These are phyloP conservation scores for Laticauda laticaudata DNA, from an alignment of 2,113 vertebrate genomes.

Conservation along the genomic window DNA sequence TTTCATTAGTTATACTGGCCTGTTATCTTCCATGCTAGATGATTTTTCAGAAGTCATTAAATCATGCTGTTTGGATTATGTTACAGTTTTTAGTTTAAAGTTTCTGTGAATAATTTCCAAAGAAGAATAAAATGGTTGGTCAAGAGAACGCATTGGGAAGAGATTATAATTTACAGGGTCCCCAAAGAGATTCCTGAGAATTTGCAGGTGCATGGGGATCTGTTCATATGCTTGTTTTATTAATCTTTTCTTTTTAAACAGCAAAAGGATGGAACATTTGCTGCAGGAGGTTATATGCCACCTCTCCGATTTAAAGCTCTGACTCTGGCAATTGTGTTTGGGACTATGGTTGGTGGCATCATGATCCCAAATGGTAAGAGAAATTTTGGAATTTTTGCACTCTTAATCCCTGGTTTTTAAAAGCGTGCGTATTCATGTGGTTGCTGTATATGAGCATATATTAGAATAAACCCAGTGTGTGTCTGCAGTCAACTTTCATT, in stretches of 20 bases:
- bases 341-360: constrained; percentile 95
- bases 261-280: constrained; percentile 97
- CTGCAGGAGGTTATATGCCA: constrained; percentile 95
- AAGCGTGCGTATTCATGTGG: neutral
- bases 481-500: neutral
- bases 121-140: neutral
- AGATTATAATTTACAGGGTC: neutral
- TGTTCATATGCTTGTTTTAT: neutral
- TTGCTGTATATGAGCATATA: neutral
- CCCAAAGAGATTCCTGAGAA: neutral
- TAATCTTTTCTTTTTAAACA: constrained; percentile 50
- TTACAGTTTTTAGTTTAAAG: fast-evolving
- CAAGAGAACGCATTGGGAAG: neutral
- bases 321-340: constrained; percentile 90
- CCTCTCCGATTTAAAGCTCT: constrained; percentile 94
- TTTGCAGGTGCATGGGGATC: neutral
- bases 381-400: neutral
- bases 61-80: neutral
- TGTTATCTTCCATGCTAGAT: neutral
- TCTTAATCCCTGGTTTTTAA: neutral
- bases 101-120: neutral
- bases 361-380: constrained; percentile 92
- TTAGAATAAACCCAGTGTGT: neutral
- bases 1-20: constrained; percentile 27
- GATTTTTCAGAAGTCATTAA: neutral